Conservation (phyloP, 37 sponge, comb jelly and placozoan species). For the Theonella swinhoei region DNA sequence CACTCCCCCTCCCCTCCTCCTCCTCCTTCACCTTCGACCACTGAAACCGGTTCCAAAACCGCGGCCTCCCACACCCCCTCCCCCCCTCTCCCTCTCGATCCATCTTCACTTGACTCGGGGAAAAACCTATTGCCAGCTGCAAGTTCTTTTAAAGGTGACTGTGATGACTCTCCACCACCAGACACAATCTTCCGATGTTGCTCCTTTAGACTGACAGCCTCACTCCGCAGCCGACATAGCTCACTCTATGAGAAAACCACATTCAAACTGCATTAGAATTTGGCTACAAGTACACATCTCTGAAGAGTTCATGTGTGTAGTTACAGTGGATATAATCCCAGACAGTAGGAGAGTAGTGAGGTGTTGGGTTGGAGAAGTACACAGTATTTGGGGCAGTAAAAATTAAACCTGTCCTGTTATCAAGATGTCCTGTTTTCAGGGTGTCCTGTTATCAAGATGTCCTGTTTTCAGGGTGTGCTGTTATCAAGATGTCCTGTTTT, state of each 20-base stretch:
- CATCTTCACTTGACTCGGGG: neutral
- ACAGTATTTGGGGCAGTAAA: too few species aligned
- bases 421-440: too few species aligned
- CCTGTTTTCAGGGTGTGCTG: too few species aligned
- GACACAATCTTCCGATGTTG: slow-evolving; percentile 18
- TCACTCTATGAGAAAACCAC: slow-evolving; percentile 14
- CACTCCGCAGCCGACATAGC: slow-evolving; percentile 41
- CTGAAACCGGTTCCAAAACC: neutral
- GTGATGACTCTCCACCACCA: neutral
- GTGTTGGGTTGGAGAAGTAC: too few species aligned
- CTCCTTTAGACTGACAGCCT: slow-evolving; percentile 52
- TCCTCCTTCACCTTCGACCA: slow-evolving; percentile 9
- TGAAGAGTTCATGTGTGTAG: too few species aligned
- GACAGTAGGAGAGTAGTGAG: too few species aligned
- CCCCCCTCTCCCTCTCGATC: neutral
- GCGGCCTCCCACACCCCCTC: neutral
- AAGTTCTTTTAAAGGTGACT: slow-evolving; percentile 34
- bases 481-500: too few species aligned
- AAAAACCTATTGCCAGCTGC: neutral
- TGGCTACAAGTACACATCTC: neutral
- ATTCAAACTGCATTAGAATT: neutral
- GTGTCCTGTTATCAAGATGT: too few species aligned
- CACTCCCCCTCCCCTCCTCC: slow-evolving; percentile 13
- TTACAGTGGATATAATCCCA: too few species aligned
- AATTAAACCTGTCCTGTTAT: too few species aligned